Conservation (phyloP, 2,888 invertebrate species). For the Watsonalla cultraria region DNA sequence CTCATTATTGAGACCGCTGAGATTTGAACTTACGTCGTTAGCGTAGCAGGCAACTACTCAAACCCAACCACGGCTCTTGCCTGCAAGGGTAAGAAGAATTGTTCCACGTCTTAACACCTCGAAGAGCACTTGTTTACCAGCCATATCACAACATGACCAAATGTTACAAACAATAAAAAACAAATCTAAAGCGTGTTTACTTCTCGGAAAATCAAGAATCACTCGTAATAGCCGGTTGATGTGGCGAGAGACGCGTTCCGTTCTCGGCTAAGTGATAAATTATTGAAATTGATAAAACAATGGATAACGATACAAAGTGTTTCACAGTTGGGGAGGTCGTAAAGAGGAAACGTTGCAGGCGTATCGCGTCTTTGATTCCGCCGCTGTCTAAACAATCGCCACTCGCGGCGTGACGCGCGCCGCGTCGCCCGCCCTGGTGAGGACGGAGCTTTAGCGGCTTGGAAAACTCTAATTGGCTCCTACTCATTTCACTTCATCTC, state of each 20-base stretch:
- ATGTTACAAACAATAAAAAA: conserved; percentile 14
- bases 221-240: conserved; percentile 39
- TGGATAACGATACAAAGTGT: conserved; percentile 66
- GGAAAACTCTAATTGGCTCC: not conserved
- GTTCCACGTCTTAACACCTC: not conserved
- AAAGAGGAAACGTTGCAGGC: conserved; percentile 72
- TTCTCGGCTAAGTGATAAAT: conserved; percentile 67
- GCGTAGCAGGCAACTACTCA: no score
- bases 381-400: conserved; percentile 67
- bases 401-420: conserved; percentile 25
- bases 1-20: no score
- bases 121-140: not conserved
- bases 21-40: no score
- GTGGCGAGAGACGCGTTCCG: conserved; percentile 64
- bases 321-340: conserved; percentile 72
- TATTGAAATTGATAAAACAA: conserved; percentile 77
- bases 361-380: conserved; percentile 57
- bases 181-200: conserved; percentile 36
- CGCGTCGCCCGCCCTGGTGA: conserved; percentile 28
- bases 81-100: conserved; percentile 4
- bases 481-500: no score
- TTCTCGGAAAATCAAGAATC: conserved; percentile 50
- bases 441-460: conserved; percentile 6
- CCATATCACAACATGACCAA: conserved; percentile 6
- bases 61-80: conserved; percentile 8